Percentiles rank a stretch among this genome's conserved stretches.
These are phyloP conservation scores for Melanaphis sacchari DNA, from an alignment of 1,140 invertebrate genomes.

Conservation along the genomic window DNA sequence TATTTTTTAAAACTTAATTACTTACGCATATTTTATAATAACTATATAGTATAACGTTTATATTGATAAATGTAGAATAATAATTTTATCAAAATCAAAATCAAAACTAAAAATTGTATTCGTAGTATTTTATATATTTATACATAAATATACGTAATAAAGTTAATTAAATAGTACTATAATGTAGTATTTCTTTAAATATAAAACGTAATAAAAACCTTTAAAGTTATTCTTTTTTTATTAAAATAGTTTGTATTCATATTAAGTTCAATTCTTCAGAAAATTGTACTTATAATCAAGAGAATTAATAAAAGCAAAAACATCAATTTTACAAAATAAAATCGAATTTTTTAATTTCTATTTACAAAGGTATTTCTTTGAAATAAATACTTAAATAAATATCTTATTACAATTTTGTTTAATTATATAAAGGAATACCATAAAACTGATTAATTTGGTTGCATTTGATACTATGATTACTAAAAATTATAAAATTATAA, in stretches of 20 bases:
- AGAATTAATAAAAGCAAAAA: not conserved
- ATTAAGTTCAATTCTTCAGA: too few species aligned
- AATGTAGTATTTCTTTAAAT: too few species aligned
- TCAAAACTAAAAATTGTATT: too few species aligned
- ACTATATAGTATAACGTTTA: not conserved
- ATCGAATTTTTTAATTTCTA: not conserved
- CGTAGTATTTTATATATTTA: too few species aligned
- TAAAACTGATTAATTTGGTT: not conserved
- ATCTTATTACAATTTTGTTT: not conserved
- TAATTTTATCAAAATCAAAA: too few species aligned
- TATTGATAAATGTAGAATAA: too few species aligned
- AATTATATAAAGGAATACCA: not conserved
- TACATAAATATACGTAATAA: too few species aligned
- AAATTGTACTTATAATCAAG: not conserved
- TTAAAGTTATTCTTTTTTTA: not conserved
- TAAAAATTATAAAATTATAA: not conserved
- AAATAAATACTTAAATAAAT: not conserved
- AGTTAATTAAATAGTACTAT: too few species aligned
- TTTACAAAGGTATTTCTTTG: not conserved
- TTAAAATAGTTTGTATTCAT: too few species aligned
- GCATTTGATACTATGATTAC: not conserved
- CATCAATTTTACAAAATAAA: not conserved
- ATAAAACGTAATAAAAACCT: not conserved
- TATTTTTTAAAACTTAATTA: too few species aligned
- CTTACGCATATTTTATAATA: not conserved